Percentiles rank a stretch among this genome's conserved stretches.
Evolutionary conservation across 2,113 vertebrate genomes (phyloP).

Genomic region (Genyomyrus donnyi): DNA sequence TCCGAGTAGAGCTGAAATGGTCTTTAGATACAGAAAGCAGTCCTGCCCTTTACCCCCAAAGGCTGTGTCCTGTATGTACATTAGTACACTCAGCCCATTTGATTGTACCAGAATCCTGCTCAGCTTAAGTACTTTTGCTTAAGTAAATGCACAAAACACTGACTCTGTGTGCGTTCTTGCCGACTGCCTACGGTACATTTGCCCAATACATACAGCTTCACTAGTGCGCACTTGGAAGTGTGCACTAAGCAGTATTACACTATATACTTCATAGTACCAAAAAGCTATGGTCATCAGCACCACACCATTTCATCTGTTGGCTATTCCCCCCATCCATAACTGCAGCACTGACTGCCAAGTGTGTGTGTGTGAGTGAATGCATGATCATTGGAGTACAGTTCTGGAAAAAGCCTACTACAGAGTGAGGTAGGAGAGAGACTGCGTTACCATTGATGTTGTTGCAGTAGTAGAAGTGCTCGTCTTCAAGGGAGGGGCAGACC

Average conservation of each 20-base stretch:
- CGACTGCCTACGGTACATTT: neutral
- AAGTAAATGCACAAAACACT: neutral
- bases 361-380: neutral
- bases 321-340: neutral
- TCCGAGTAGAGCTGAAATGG: neutral
- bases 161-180: neutral
- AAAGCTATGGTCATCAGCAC: neutral
- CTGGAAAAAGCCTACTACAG: neutral
- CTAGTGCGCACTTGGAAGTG: neutral
- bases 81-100: neutral
- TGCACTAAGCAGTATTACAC: neutral
- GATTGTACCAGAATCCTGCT: neutral
- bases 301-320: neutral
- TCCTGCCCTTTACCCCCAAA: neutral
- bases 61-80: neutral
- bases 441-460: constrained; percentile 97
- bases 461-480: constrained; percentile 99
- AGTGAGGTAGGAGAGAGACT: neutral
- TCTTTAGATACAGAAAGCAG: neutral
- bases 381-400: neutral
- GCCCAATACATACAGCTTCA: neutral
- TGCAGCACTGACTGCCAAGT: neutral
- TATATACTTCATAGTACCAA: neutral
- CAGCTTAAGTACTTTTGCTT: neutral
- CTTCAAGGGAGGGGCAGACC: constrained; percentile 84